Base-by-base conservation (phyloP, 92 coral and sea anemone species). In the Porites evermanni region DNA sequence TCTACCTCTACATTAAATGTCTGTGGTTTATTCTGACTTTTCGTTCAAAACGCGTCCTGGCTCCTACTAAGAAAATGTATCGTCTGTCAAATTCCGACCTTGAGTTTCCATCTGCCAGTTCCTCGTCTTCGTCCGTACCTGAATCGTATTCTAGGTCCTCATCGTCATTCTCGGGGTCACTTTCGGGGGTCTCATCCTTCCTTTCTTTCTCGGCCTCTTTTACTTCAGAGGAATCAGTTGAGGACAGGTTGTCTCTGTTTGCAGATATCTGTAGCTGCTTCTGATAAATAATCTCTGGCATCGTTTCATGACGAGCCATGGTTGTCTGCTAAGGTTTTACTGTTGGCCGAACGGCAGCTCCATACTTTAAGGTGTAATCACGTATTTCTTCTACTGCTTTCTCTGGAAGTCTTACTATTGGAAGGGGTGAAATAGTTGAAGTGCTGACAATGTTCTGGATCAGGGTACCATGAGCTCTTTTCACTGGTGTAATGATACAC, bases 81-180 rank as follows among this genome's bases (percentile, higher is more conserved):
- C 81, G 67, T 63, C 83, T 63, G 83, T 79, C 83, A 20, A 76
- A 67, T 76, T 76, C 67, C 29, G 18, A 67, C 26, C 17, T 44
- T 61, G 56, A 32, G 47, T 38, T 4, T 38, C 47, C 47, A 38
- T 6, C 47, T 38, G 47, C 47, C 47, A 38, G 47, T 38, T 64
- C 88, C 59, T 88, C 87, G 50, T 88, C 88, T 74, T 81, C 88
- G 58, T 82, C 74, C 32, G 88, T 73, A 73, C 88, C 75, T 53
- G 60, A 44, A 67, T 88, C 83, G 53, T 64, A 87, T 64, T 81
- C 91, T 52, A 67, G n/a, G 67, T 60, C 56, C 76, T 79, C 90
- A 7, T 18, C 60, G 24, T 60, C 86, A 53, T 79, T 44, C 32
- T 60, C 72, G 38, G 64, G 53, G 12, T 52, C 65, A 1, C 73